phyloP scores from a whole-genome alignment of 2,797 vertebrate genomes.

The Darevskia mixta region DNA sequence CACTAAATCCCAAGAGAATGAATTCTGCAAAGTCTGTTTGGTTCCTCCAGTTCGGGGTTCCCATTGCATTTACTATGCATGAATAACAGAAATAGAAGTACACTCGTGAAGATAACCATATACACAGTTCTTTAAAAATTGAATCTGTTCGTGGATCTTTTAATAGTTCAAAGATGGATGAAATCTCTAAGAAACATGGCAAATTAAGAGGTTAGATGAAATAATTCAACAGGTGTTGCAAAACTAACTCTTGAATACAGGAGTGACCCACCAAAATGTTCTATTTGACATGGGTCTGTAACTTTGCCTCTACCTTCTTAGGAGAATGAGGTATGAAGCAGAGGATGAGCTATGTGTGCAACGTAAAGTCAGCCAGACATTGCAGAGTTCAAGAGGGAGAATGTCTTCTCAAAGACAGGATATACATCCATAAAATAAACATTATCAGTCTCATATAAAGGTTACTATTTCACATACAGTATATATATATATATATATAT shows the following conservation, averaged over 20 bases:
- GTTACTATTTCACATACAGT: too few relatives aligned
- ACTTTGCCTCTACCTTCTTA: background rate
- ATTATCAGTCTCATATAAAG: too few relatives aligned
- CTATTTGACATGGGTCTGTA: background rate
- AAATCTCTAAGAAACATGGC: background rate
- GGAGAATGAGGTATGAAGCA: background rate
- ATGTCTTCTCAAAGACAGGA: too few relatives aligned
- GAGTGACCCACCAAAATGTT: too few relatives aligned
- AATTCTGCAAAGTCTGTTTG: constrained; percentile 7
- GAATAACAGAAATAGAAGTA: background rate
- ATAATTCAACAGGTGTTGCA: background rate
- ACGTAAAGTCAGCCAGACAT: background rate
- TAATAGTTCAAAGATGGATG: background rate
- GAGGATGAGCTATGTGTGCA: background rate
- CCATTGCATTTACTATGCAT: background rate
- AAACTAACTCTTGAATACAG: too few relatives aligned
- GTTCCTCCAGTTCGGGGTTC: background rate
- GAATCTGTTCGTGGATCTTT: background rate
- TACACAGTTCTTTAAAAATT: background rate
- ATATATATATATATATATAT: too few relatives aligned
- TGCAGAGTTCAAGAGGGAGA: too few relatives aligned
- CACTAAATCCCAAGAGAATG: constrained; percentile 7
- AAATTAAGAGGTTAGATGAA: background rate
- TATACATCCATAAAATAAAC: too few relatives aligned
- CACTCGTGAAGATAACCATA: background rate